Evolutionary conservation across 2,113 vertebrate species (phyloP).

Genomic region (Pipa parva): DNA sequence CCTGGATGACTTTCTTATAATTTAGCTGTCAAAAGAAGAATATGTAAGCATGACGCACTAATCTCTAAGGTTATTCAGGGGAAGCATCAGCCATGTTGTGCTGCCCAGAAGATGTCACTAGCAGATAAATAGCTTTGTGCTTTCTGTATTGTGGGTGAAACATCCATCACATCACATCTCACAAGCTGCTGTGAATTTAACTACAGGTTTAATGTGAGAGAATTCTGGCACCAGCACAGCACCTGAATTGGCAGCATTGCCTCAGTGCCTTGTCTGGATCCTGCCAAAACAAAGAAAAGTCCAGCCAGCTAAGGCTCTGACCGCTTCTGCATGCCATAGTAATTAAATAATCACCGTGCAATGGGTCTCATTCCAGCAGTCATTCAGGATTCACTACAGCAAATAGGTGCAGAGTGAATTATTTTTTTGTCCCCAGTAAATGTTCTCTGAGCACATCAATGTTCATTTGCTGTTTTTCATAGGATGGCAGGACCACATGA

Average conservation of each 20-base stretch:
- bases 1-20: too few species aligned
- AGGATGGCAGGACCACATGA: background rate
- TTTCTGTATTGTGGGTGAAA: background rate
- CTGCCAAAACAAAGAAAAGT: constrained; percentile 55
- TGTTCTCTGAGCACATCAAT: background rate
- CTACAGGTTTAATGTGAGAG: constrained; percentile 14
- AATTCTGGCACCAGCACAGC: constrained; percentile 18
- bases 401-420: constrained; percentile 23
- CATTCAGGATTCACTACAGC: constrained; percentile 43
- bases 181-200: constrained; percentile 14
- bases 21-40: too few species aligned
- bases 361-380: constrained; percentile 46
- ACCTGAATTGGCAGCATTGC: constrained; percentile 48
- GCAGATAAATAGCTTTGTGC: background rate
- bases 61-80: too few species aligned
- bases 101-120: background rate
- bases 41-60: too few species aligned
- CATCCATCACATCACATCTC: constrained; percentile 21
- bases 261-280: constrained; percentile 36
- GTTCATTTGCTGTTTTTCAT: background rate
- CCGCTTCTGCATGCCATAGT: constrained; percentile 56
- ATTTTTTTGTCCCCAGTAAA: constrained; percentile 18
- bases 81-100: too few species aligned
- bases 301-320: constrained; percentile 43
- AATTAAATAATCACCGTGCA: constrained; percentile 55